phyloP scores from a whole-genome alignment of 2,797 vertebrate genomes.

The Platyrinchus mystaceus region DNA sequence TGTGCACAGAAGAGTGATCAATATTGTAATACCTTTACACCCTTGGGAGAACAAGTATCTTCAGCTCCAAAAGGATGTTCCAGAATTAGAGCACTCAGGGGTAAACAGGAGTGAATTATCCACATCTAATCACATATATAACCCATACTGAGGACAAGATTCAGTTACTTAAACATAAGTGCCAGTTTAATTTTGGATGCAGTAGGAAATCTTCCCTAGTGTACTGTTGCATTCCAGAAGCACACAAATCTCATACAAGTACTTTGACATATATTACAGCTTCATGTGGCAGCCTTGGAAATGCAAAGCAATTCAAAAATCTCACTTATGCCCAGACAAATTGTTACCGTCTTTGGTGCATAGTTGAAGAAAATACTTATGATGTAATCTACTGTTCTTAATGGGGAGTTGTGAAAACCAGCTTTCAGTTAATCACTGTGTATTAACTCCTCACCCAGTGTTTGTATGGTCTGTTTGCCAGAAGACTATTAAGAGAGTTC shows the following conservation, averaged over 20 bases:
- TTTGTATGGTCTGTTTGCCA: conserved; percentile 17
- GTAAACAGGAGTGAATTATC: neutral
- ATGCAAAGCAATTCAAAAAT: neutral
- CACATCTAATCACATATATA: neutral
- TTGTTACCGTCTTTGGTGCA: neutral
- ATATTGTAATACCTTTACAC: neutral
- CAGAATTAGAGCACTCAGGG: neutral
- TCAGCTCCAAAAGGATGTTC: neutral
- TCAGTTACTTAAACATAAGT: neutral
- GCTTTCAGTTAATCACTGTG: neutral
- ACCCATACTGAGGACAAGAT: neutral
- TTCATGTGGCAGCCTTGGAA: neutral
- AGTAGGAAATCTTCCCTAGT: neutral
- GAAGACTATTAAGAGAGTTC: conserved; percentile 35
- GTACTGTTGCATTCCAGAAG: neutral
- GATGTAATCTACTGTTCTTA: neutral
- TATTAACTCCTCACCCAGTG: neutral
- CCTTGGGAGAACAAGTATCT: neutral
- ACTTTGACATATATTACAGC: neutral
- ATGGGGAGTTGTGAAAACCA: neutral
- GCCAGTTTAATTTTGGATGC: neutral
- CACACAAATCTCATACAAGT: neutral
- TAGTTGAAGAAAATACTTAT: neutral
- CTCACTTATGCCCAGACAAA: neutral
- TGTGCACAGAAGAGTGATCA: neutral